Percentiles rank a stretch among this genome's conserved stretches.
These are phyloP conservation scores for Tetramorium simillimum DNA, from an alignment of 1,140 invertebrate genomes.

Conservation along the genomic window DNA sequence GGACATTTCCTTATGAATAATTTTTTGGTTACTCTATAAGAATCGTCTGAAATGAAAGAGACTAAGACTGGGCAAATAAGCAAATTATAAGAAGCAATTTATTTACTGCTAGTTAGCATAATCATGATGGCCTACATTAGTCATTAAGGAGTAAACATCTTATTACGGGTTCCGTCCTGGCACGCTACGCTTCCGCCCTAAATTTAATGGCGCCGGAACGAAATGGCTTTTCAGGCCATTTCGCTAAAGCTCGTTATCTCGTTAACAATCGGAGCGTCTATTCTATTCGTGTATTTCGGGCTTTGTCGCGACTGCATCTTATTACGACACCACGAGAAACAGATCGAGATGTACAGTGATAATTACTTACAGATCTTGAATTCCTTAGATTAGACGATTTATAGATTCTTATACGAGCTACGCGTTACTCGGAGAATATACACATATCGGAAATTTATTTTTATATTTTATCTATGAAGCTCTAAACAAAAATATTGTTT, in stretches of 20 bases:
- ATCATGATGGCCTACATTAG: conserved; percentile 46
- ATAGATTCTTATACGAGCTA: not conserved
- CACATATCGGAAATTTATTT: not conserved
- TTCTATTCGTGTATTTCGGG: conserved; percentile 68
- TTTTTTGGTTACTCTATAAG: not conserved
- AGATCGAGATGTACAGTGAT: conserved; percentile 8
- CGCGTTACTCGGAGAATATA: not conserved
- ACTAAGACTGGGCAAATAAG: not conserved
- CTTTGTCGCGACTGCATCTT: conserved; percentile 54
- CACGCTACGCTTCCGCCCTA: conserved; percentile 33
- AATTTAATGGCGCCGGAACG: conserved; percentile 60
- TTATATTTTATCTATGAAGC: not conserved
- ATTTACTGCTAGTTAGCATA: conserved; percentile 40
- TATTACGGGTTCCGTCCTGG: conserved; percentile 44
- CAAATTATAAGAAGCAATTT: not conserved
- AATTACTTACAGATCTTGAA: not conserved
- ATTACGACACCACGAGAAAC: not conserved
- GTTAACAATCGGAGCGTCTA: conserved; percentile 66
- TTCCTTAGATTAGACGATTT: not conserved
- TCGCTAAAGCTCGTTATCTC: conserved; percentile 68
- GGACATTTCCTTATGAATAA: not conserved
- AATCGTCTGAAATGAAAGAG: not conserved
- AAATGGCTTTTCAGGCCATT: conserved; percentile 61
- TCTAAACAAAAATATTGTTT: not conserved
- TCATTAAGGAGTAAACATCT: conserved; percentile 63